phyloP scores from a whole-genome alignment of 23 tunicate genomes.

The Halocynthia roretzi region DNA sequence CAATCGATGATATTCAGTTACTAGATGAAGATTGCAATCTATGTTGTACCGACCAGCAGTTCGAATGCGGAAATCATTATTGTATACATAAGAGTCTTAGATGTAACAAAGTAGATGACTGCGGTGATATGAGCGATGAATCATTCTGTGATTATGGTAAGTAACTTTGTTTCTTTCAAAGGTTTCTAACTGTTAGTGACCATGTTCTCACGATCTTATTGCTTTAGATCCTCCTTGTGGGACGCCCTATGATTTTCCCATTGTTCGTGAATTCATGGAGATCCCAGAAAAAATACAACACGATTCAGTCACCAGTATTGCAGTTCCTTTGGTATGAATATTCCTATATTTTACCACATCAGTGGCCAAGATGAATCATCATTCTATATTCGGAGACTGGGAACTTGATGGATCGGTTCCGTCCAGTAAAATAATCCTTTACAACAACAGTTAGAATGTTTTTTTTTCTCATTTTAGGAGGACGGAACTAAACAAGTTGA shows the following conservation, averaged over 20 bases:
- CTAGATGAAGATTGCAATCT: slow-evolving; percentile 41
- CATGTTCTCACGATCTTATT: no score
- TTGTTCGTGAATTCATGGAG: not conserved
- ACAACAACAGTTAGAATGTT: no score
- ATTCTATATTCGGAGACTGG: no score
- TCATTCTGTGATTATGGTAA: slow-evolving; percentile 33
- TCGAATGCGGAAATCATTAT: slow-evolving; percentile 69
- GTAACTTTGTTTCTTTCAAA: not conserved
- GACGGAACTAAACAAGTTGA: no score
- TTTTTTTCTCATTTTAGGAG: no score
- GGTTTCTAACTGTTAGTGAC: no score
- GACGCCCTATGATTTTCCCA: not conserved
- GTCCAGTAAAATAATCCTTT: no score
- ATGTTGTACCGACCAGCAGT: slow-evolving; percentile 44
- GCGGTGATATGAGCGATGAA: slow-evolving; percentile 85
- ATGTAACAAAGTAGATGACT: slow-evolving; percentile 67
- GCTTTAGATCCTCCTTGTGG: slow-evolving; percentile 3
- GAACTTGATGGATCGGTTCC: no score
- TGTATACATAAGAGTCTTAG: slow-evolving; percentile 33
- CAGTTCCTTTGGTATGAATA: not conserved
- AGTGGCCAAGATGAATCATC: not conserved
- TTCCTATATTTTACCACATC: not conserved
- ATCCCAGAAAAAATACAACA: not conserved
- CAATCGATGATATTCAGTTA: slow-evolving; percentile 75
- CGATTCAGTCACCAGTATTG: slow-evolving; percentile 6